These are phyloP conservation scores for Octonoba sinensis DNA, from an alignment of 2,888 invertebrate species.

Conservation along the genomic window DNA sequence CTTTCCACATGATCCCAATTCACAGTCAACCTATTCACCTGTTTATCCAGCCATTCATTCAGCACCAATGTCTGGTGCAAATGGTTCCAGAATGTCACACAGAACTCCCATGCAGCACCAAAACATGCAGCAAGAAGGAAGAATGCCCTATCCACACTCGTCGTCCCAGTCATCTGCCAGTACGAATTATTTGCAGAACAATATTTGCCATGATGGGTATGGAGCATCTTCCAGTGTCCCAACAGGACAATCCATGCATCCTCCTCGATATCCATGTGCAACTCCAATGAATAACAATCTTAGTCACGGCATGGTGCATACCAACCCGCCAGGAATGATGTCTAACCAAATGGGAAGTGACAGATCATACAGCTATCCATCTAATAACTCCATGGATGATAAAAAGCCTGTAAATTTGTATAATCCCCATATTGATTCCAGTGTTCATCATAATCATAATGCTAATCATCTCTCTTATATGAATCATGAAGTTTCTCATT, in stretches of 20 bases:
- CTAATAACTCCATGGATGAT: slow-evolving; percentile 31
- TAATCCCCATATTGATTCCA: slow-evolving; percentile 38
- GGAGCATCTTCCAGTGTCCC: slow-evolving; percentile 37
- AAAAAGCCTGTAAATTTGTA: slow-evolving; percentile 41
- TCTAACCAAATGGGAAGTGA: slow-evolving; percentile 20
- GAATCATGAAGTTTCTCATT: slow-evolving; percentile 12
- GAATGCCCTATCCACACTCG: slow-evolving; percentile 30
- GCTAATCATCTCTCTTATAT: slow-evolving; percentile 19
- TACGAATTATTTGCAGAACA: slow-evolving; percentile 40
- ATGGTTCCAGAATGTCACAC: slow-evolving; percentile 24
- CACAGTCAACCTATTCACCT: slow-evolving; percentile 35
- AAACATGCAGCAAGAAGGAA: slow-evolving; percentile 27
- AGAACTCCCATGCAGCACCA: slow-evolving; percentile 18
- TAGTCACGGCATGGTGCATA: slow-evolving; percentile 1
- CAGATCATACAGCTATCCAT: slow-evolving; percentile 16
- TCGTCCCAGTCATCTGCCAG: slow-evolving; percentile 29
- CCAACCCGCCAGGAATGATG: slow-evolving; percentile 16
- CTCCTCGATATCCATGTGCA: slow-evolving; percentile 18
- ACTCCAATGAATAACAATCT: slow-evolving; percentile 19
- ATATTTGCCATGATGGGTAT: slow-evolving; percentile 40
- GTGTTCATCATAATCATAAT: slow-evolving; percentile 18
- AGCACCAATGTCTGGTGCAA: slow-evolving; percentile 22
- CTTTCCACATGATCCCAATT: slow-evolving; percentile 39
- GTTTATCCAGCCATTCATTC: slow-evolving; percentile 39
- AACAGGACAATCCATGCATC: slow-evolving; percentile 33